Evolutionary conservation across 2,888 invertebrate genomes (phyloP), one percentile per base, ranked within the genome.

Genomic region (Philhelius pedissequus): DNA sequence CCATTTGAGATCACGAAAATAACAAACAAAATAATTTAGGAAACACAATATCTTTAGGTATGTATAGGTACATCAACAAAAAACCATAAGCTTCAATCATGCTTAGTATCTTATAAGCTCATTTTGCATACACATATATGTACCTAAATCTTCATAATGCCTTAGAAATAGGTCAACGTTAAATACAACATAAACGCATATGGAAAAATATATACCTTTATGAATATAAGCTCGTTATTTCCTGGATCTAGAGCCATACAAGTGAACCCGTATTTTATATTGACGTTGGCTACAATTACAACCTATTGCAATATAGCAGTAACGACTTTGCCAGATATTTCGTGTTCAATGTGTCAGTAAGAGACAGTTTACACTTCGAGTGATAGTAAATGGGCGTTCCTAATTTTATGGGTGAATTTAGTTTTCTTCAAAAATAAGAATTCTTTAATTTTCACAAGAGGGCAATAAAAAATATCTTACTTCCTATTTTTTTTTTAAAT

Each of bases 341-440:
- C 9, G 9, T 54, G 30, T 15, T 13, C 38, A 56, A 54, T 64
- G 27, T 78, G 48, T 66, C 58, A 74, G 54, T 50, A 35, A 18
- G 18, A 18, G 43, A 15, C 52, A 25, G 40, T 73, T 64, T 52
- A 56, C 52, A 52, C 68, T 60, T 60, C 22, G n/a, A 79, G 35
- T 74, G 45, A 35, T 52, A 60, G 52, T 54, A 74, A 48, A 52
- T 62, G 13, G 25, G 27, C 30, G 27, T 79, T 74, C 43, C 74
- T 68, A 79, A 79, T 54, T 73, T 66, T 58, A 48, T 50, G 27
- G 43, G 40, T 62, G 43, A 25, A 30, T 30, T 68, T 38, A 18
- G 6, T 20, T 56, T 20, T 35, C 11, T 35, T 56, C 1, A n/a
- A 20, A 56, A 45, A 40, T 13, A 18, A n/a, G 15, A 15, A 52